Base-by-base conservation (phyloP, 2,797 vertebrate genomes). In the Cephalopachus bancanus region DNA sequence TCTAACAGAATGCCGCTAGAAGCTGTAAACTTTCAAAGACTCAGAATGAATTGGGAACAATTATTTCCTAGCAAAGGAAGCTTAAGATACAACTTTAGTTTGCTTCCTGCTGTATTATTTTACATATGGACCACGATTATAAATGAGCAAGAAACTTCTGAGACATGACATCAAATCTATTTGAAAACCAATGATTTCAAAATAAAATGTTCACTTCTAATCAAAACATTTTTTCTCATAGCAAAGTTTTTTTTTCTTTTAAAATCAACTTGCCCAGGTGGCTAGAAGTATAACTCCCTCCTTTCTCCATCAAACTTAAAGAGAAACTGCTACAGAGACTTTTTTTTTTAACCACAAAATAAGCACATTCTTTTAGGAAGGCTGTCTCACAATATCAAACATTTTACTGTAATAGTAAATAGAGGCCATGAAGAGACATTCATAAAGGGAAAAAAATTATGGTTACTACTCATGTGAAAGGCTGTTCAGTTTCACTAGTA, bases 171-270 rank as follows among this genome's bases (percentile, higher is more conserved):
- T 4, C 9, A 95, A 90, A 81, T 44, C 62, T 83, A 28, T 84
- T 64, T 71, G 24, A 94, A 95, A 96, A 88, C 57, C 49, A 90
- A 75, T 0, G 14, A 67, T 90, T 94, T 95, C 62, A 91, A 94
- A 95, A 24, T 74, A 62, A 62, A 91, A 96, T 49, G 44, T 71
- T 69, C 26, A 85, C 6, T 91, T 86, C 30, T 93, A 83, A 74
- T 92, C 55, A 95, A 95, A 94, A 80, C 22, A 94, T 28, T 64
- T 76, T 44, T 71, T 92, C 33, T 88, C 14, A 79, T 1, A 71
- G 55, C 49, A 97, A 90, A 94, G 19, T 8, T n/a, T 80, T 26
- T 26, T 44, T 44, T 44, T 44, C 44, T 44, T 44, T 44, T 44
- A 44, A 44, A 44, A 44, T 7, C 44, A 44, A 44, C 44, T 44